phyloP scores from a whole-genome alignment of 2,888 invertebrate species.

The Sisyra nigra region DNA sequence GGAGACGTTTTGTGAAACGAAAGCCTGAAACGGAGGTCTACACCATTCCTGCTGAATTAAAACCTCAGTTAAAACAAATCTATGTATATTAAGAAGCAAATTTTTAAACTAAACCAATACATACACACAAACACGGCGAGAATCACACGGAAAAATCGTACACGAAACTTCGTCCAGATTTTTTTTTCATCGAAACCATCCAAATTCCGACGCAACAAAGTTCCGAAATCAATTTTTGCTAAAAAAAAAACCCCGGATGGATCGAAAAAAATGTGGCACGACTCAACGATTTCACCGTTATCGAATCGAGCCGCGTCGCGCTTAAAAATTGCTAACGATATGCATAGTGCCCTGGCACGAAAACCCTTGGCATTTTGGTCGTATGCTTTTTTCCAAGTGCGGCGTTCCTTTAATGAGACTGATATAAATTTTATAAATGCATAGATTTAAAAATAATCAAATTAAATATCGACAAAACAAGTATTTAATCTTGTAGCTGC shows the following conservation, averaged over 20 bases:
- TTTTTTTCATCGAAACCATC: not conserved
- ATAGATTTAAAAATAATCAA: constrained; percentile 1
- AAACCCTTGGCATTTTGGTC: no score
- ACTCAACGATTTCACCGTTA: not conserved
- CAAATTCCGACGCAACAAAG: no score
- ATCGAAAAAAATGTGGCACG: not conserved
- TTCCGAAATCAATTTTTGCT: no score
- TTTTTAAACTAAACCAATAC: no score
- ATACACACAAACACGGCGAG: not conserved
- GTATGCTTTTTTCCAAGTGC: no score
- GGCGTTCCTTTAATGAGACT: constrained; percentile 3
- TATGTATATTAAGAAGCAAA: constrained; percentile 52
- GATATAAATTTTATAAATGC: constrained; percentile 2
- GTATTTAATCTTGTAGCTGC: constrained; percentile 8
- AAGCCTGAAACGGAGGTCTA: constrained; percentile 68
- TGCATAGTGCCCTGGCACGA: not conserved
- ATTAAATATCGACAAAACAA: constrained; percentile 5
- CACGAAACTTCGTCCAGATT: not conserved
- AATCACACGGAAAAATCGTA: not conserved
- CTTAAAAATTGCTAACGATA: not conserved
- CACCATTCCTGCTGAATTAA: constrained; percentile 73
- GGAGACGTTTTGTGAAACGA: constrained; percentile 71
- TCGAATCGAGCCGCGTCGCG: no score
- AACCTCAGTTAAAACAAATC: constrained; percentile 75
- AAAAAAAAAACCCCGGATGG: no score